Evolutionary conservation across 2,113 vertebrate species (phyloP).

Genomic region (Mixornis gularis): DNA sequence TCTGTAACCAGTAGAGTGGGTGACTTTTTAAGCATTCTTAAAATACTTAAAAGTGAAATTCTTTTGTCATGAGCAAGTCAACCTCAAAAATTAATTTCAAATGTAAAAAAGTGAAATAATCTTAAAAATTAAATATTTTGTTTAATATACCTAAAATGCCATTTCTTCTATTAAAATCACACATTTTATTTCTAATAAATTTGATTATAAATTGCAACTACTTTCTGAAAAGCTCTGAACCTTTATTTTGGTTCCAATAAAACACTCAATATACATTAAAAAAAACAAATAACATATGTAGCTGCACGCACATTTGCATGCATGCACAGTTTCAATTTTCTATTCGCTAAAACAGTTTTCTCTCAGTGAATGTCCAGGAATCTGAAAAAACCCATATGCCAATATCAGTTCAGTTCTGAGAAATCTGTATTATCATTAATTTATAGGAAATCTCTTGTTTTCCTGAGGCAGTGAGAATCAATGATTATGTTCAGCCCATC

Average conservation of each 20-base stretch:
- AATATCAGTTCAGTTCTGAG: neutral
- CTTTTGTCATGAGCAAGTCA: neutral
- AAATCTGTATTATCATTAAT: neutral
- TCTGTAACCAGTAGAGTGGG: neutral
- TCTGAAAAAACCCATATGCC: neutral
- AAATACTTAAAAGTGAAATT: too few species aligned
- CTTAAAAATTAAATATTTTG: neutral
- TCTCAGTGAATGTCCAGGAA: neutral
- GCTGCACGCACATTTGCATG: neutral
- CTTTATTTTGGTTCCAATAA: neutral
- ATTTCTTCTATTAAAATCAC: neutral
- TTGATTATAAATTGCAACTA: neutral
- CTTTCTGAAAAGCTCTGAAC: neutral
- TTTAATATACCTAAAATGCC: neutral
- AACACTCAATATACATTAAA: neutral
- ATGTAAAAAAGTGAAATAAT: neutral
- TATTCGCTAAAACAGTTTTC: neutral
- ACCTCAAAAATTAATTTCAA: neutral
- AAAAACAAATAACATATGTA: neutral
- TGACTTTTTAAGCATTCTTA: neutral
- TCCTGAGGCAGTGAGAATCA: neutral
- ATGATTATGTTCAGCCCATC: neutral
- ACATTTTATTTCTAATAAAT: neutral
- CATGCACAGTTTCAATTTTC: neutral
- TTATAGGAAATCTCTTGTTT: neutral